A percentile compares a stretch with the other conserved stretches of the same genome.
phyloP scores from a whole-genome alignment of 2,888 invertebrate genomes.

The Tetanocera ferruginea region DNA sequence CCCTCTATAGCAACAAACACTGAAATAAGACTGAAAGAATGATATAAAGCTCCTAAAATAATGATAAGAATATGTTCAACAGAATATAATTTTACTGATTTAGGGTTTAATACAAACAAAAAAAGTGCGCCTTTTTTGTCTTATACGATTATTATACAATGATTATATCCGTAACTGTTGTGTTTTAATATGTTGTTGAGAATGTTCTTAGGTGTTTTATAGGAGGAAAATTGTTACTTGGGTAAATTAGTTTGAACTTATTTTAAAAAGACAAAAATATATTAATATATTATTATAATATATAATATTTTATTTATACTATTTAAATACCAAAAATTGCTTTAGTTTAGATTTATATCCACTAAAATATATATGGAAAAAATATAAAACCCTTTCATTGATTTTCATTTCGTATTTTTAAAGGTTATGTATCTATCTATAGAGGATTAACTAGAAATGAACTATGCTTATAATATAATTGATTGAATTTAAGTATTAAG shows the following conservation, averaged over 20 bases:
- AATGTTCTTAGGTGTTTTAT: too few species aligned
- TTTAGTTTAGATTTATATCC: constrained; percentile 16
- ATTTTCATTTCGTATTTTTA: not conserved
- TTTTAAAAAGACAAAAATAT: constrained; percentile 32
- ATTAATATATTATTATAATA: not conserved
- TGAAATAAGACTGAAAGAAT: too few species aligned
- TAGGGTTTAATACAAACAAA: too few species aligned
- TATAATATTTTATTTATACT: constrained; percentile 14
- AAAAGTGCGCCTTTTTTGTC: too few species aligned
- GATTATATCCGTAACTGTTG: too few species aligned
- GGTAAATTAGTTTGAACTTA: constrained; percentile 29
- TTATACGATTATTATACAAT: too few species aligned
- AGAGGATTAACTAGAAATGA: constrained; percentile 31
- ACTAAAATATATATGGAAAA: constrained; percentile 20
- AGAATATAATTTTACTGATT: too few species aligned
- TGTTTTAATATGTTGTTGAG: too few species aligned
- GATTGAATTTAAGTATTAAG: constrained; percentile 27
- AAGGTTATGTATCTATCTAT: constrained; percentile 21
- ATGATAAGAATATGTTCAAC: too few species aligned
- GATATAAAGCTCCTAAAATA: too few species aligned
- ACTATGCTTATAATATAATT: constrained; percentile 28
- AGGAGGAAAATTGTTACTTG: too few species aligned
- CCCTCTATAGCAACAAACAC: too few species aligned
- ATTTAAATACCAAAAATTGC: constrained; percentile 25
- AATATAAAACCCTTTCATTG: not conserved